Evolutionary conservation across 2,797 vertebrate species (phyloP).

Genomic region (Centropyge bicolor): DNA sequence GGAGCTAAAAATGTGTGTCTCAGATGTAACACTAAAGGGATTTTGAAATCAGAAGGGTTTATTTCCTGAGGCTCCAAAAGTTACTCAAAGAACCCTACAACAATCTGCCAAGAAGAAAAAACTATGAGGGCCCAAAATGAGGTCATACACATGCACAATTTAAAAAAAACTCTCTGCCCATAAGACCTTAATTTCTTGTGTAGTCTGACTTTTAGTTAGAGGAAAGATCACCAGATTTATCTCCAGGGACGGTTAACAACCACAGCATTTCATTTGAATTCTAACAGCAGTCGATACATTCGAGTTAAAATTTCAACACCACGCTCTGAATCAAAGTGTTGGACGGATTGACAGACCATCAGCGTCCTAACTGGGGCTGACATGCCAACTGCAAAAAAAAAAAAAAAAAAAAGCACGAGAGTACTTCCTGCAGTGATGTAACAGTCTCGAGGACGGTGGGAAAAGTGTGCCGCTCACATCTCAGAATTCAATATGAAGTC

Average conservation of each 20-base stretch:
- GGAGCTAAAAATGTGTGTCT: not conserved
- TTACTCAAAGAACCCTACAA: not conserved
- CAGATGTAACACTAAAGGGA: not conserved
- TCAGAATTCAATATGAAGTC: conserved; percentile 39
- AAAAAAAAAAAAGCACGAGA: conserved; percentile 14
- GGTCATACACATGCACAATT: too few relatives aligned
- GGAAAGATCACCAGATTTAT: not conserved
- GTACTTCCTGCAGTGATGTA: conserved; percentile 48
- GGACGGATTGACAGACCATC: conserved; percentile 12
- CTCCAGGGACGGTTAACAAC: not conserved
- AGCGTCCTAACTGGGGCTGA: not conserved
- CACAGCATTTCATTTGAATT: not conserved
- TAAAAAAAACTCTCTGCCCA: too few relatives aligned
- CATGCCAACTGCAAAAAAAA: conserved; percentile 5
- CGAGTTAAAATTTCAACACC: not conserved
- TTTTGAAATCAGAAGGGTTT: not conserved
- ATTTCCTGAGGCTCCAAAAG: not conserved
- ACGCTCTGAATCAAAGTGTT: conserved; percentile 29
- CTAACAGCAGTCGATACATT: not conserved
- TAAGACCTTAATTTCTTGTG: not conserved
- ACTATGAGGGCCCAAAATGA: not conserved
- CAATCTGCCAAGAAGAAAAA: not conserved
- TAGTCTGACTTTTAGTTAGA: not conserved
- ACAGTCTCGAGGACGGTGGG: conserved; percentile 46
- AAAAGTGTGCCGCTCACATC: conserved; percentile 39